Conservation (phyloP, 2,113 vertebrate species). For the Mesocricetus auratus region DNA sequence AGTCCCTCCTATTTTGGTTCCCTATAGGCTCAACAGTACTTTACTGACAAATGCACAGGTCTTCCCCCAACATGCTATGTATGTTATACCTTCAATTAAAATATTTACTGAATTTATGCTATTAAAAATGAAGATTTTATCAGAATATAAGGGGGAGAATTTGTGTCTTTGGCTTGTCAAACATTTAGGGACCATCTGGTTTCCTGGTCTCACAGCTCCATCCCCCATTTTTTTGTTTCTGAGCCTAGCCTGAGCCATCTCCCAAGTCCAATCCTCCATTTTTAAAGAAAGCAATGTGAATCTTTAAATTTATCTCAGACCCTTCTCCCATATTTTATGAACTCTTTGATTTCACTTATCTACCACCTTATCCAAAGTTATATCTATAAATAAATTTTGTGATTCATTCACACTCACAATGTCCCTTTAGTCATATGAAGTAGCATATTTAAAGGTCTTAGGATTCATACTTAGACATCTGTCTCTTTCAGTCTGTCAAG, state of each 20-base stretch:
- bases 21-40: too few relatives aligned
- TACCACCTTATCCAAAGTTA: neutral
- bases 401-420: neutral
- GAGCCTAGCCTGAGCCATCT: too few relatives aligned
- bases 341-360: neutral
- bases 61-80: neutral
- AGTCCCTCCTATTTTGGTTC: too few relatives aligned
- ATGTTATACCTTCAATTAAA: neutral
- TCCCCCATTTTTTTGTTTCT: neutral
- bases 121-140: too few relatives aligned
- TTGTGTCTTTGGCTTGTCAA: neutral
- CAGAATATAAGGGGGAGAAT: fast-evolving
- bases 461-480: neutral
- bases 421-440: neutral
- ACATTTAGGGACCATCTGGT: neutral
- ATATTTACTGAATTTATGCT: neutral
- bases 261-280: too few relatives aligned
- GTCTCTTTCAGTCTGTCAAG: neutral
- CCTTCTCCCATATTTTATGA: neutral
- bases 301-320: neutral
- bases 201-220: neutral
- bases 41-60: too few relatives aligned
- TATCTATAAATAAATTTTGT: neutral
- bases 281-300: neutral
- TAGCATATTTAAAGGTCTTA: neutral